These are phyloP conservation scores for Columba janthina DNA, from an alignment of 2,113 vertebrate species.

Conservation along the genomic window DNA sequence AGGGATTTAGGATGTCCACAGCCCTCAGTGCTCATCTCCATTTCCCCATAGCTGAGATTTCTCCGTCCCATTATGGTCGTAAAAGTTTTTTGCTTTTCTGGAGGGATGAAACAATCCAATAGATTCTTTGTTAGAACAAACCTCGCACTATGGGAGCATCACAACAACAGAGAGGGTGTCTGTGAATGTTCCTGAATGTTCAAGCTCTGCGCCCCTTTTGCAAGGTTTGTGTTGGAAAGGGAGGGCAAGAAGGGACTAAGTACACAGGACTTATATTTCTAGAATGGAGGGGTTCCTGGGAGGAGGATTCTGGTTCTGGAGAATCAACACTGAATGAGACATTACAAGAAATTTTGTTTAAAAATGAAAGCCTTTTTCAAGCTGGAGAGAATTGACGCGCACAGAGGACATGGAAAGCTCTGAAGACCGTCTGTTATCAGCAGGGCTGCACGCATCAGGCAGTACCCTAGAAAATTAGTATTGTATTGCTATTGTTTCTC, in stretches of 20 bases:
- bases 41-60: neutral
- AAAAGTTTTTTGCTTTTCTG: neutral
- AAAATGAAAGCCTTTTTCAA: neutral
- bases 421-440: neutral
- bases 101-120: neutral
- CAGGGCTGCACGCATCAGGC: neutral
- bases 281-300: neutral
- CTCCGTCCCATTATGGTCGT: no score
- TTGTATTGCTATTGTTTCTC: neutral
- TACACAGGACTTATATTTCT: neutral
- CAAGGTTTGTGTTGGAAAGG: neutral
- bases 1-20: neutral
- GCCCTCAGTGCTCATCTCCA: neutral
- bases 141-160: neutral
- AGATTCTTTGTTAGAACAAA: neutral
- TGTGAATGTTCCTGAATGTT: neutral
- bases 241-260: neutral
- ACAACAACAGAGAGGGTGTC: neutral
- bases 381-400: neutral
- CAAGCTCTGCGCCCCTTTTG: neutral
- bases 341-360: neutral
- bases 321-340: neutral
- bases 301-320: neutral
- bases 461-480: neutral
- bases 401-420: neutral